A percentile compares a stretch with the other conserved stretches of the same genome.
Evolutionary conservation across 2,888 invertebrate species (phyloP).

Genomic region (Drosophila pullipes): DNA sequence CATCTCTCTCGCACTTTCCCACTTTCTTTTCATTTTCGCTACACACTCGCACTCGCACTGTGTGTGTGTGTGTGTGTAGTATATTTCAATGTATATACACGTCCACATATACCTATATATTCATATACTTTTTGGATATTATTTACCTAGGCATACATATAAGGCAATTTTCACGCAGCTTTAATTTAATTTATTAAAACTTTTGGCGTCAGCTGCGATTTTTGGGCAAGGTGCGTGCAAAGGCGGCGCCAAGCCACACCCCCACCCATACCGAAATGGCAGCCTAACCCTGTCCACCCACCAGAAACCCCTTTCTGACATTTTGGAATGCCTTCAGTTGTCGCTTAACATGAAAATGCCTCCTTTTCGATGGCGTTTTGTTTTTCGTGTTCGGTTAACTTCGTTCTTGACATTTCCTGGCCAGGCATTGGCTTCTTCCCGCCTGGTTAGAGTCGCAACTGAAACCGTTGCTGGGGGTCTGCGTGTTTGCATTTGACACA

Average conservation of each 20-base stretch:
- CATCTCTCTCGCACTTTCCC: slow-evolving; percentile 38
- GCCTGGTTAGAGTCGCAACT: slow-evolving; percentile 12
- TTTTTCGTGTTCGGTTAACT: slow-evolving; percentile 72
- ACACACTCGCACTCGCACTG: slow-evolving; percentile 1
- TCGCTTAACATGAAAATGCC: slow-evolving; percentile 68
- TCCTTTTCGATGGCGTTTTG: slow-evolving; percentile 65
- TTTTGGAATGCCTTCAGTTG: slow-evolving; percentile 66
- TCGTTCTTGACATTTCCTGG: slow-evolving; percentile 80
- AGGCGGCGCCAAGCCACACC: slow-evolving; percentile 61
- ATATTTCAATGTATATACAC: neutral
- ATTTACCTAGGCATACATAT: slow-evolving; percentile 51
- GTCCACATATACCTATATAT: neutral
- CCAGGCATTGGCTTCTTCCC: slow-evolving; percentile 34
- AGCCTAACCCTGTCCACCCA: slow-evolving; percentile 10
- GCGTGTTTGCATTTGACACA: slow-evolving; percentile 80
- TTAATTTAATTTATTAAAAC: slow-evolving; percentile 78
- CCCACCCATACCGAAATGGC: slow-evolving; percentile 32
- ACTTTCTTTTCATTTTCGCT: slow-evolving; percentile 42
- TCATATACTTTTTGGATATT: slow-evolving; percentile 38
- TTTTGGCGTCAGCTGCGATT: slow-evolving; percentile 61
- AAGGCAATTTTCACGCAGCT: slow-evolving; percentile 75
- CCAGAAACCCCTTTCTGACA: slow-evolving; percentile 12
- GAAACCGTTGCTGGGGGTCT: slow-evolving; percentile 29
- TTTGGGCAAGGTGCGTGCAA: slow-evolving; percentile 65
- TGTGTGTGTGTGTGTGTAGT: slow-evolving; percentile 11